phyloP scores from a whole-genome alignment of 2,797 vertebrate species.

The Oryzias sinensis region DNA sequence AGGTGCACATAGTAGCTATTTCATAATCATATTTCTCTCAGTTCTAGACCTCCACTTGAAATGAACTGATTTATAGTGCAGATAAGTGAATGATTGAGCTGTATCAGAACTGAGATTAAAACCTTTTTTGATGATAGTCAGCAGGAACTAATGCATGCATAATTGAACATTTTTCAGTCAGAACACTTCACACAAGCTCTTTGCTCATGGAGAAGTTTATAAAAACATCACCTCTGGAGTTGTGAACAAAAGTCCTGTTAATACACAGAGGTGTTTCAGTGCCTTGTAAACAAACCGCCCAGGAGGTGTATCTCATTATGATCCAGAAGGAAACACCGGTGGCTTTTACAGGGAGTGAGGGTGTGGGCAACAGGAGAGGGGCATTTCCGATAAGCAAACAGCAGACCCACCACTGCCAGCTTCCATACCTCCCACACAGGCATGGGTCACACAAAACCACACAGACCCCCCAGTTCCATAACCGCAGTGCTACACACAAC shows the following conservation, averaged over 20 bases:
- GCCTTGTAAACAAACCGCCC: constrained; percentile 61
- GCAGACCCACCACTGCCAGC: constrained; percentile 49
- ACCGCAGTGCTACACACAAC: constrained; percentile 35
- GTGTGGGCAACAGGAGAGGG: constrained; percentile 31
- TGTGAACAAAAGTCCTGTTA: constrained; percentile 58
- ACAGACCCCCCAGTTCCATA: constrained; percentile 50
- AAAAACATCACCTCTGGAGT: constrained; percentile 35
- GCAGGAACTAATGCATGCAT: too few relatives aligned
- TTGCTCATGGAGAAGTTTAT: constrained; percentile 21
- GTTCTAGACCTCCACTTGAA: too few relatives aligned
- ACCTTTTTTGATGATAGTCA: too few relatives aligned
- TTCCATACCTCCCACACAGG: constrained; percentile 67
- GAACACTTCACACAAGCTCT: constrained; percentile 2
- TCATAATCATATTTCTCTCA: too few relatives aligned
- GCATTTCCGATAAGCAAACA: constrained; percentile 59
- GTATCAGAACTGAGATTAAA: too few relatives aligned
- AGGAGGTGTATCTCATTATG: constrained; percentile 65
- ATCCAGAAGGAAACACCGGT: constrained; percentile 56
- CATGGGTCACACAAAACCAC: constrained; percentile 59
- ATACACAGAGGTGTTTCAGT: constrained; percentile 56
- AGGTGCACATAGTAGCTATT: too few relatives aligned
- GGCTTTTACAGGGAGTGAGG: constrained; percentile 56
- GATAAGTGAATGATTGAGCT: too few relatives aligned
- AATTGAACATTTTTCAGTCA: too few relatives aligned
- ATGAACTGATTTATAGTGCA: too few relatives aligned